A percentile compares a stretch with the other conserved stretches of the same genome.
These are phyloP conservation scores for Todiramphus saurophagus DNA, from an alignment of 2,113 vertebrate species.

Conservation along the genomic window DNA sequence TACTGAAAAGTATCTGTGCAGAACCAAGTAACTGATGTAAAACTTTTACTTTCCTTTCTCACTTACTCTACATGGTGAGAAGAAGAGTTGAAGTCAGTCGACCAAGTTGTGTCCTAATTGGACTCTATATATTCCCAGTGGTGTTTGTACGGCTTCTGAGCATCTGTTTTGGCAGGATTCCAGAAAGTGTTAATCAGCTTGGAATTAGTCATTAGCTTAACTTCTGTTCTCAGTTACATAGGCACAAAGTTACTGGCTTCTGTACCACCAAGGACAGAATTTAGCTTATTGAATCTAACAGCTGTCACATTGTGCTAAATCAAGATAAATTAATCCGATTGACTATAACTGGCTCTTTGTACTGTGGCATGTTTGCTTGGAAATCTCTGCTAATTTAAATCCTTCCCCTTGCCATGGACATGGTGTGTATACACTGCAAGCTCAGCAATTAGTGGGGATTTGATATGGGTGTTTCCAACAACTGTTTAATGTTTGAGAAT, in stretches of 20 bases:
- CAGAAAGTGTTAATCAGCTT: conserved; percentile 36
- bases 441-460: background rate
- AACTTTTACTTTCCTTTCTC: background rate
- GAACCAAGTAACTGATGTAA: background rate
- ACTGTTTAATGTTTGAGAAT: background rate
- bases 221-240: conserved; percentile 36
- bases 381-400: conserved; percentile 13
- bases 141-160: background rate
- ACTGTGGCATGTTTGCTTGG: conserved; percentile 21
- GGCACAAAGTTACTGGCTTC: conserved; percentile 15
- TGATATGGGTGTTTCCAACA: background rate
- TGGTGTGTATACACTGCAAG: background rate
- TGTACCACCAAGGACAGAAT: conserved; percentile 18
- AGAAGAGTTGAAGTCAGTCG: background rate
- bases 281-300: conserved; percentile 40
- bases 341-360: conserved; percentile 38
- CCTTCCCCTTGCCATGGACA: background rate
- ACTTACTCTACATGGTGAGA: rapidly evolving
- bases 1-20: background rate
- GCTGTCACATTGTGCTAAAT: conserved; percentile 48
- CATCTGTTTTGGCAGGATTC: background rate
- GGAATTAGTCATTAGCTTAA: conserved; percentile 42
- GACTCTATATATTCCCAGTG: background rate
- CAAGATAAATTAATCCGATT: conserved; percentile 51
- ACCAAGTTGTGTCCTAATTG: background rate